A percentile compares a stretch with the other conserved stretches of the same genome.
Evolutionary conservation across 2,888 invertebrate species (phyloP).

Genomic region (Nemotelus pantherinus): DNA sequence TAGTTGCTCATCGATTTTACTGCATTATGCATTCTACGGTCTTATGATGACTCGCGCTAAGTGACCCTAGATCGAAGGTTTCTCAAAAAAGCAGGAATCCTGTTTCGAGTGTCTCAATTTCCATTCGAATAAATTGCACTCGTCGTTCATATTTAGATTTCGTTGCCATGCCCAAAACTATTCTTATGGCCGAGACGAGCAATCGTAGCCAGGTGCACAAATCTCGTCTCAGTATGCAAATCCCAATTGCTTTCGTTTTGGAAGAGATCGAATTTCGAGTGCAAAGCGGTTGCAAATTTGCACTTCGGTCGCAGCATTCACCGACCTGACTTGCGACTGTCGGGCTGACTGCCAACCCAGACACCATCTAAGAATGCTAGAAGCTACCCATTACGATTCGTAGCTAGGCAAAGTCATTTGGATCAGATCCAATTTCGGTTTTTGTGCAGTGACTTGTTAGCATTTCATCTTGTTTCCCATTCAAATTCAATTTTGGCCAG

Average conservation of each 20-base stretch:
- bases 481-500: constrained; percentile 26
- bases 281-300: constrained; percentile 28
- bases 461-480: constrained; percentile 28
- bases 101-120: constrained; percentile 2
- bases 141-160: background rate
- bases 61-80: no score
- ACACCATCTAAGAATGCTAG: background rate
- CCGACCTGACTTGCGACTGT: background rate
- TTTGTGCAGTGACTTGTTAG: constrained; percentile 31
- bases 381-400: constrained; percentile 12
- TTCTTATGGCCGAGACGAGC: background rate
- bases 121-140: constrained; percentile 7
- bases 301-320: constrained; percentile 10
- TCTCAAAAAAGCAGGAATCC: no score
- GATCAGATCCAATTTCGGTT: constrained; percentile 6
- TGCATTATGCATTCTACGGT: no score
- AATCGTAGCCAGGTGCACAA: constrained; percentile 25
- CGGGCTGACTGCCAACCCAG: background rate
- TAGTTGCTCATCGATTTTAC: no score
- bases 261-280: constrained; percentile 17
- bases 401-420: background rate
- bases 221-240: constrained; percentile 31
- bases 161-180: constrained; percentile 23
- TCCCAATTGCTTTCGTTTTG: constrained; percentile 6
- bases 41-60: no score